Conservation (phyloP, 2,797 vertebrate species). For the Macropus fuliginosus region DNA sequence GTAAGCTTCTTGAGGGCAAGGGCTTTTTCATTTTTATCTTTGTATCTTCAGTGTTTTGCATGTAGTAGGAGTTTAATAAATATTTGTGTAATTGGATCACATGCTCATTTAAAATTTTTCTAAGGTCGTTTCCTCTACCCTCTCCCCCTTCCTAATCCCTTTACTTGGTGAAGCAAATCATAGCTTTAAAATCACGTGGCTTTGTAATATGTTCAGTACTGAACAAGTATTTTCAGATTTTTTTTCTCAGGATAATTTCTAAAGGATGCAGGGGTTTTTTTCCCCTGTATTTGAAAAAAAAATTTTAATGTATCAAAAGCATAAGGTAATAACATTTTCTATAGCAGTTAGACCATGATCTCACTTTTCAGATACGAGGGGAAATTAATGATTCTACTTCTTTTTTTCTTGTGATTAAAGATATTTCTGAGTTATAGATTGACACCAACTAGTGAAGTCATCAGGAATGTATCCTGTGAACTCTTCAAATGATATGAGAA, state of each 20-base stretch:
- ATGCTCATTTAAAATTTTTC: background rate
- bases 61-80: background rate
- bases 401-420: background rate
- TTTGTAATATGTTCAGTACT: background rate
- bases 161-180: background rate
- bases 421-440: background rate
- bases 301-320: background rate
- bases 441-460: background rate
- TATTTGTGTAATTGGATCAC: background rate
- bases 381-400: background rate
- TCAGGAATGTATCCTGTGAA: background rate
- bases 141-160: background rate
- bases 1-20: background rate
- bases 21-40: background rate
- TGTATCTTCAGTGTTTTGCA: background rate
- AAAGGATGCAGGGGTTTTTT: background rate
- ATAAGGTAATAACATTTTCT: background rate
- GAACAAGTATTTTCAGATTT: background rate
- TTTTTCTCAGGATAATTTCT: conserved; percentile 17
- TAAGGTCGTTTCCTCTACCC: background rate
- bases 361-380: background rate
- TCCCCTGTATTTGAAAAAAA: background rate
- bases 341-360: background rate
- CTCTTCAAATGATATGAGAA: background rate
- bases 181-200: background rate